A percentile compares a stretch with the other conserved stretches of the same genome.
Evolutionary conservation across 2,888 invertebrate genomes (phyloP).

Genomic region (Crepidodera aurea): DNA sequence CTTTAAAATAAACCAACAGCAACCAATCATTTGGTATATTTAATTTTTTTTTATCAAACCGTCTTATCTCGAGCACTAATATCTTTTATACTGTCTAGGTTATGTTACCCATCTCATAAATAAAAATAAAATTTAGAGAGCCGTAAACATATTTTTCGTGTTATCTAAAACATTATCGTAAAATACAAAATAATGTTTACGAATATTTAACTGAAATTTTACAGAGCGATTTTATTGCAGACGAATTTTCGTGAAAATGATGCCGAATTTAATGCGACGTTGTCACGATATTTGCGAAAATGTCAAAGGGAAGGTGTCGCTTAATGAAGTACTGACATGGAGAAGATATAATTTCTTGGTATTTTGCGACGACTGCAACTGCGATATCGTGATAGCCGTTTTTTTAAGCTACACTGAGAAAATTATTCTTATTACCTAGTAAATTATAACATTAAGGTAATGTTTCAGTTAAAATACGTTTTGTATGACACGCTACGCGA

Average conservation of each 20-base stretch:
- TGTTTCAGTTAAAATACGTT: constrained; percentile 4
- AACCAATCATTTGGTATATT: too few relatives aligned
- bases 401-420: background rate
- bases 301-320: constrained; percentile 18
- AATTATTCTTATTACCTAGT: background rate
- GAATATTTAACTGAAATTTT: constrained; percentile 9
- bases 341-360: constrained; percentile 12
- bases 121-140: constrained; percentile 16
- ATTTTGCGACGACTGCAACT: constrained; percentile 17
- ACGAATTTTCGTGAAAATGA: constrained; percentile 10
- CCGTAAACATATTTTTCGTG: constrained; percentile 19
- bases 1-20: too few relatives aligned
- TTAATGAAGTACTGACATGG: constrained; percentile 24
- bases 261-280: background rate
- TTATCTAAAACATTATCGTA: constrained; percentile 10
- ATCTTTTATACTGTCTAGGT: constrained; percentile 10
- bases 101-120: background rate
- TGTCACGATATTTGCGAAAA: constrained; percentile 21
- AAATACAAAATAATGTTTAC: constrained; percentile 17
- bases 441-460: background rate
- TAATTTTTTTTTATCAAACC: background rate
- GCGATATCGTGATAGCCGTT: constrained; percentile 3
- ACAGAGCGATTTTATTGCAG: constrained; percentile 4
- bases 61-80: constrained; percentile 7
- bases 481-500: background rate